A percentile compares a stretch with the other conserved stretches of the same genome.
Conservation (phyloP, 2,797 vertebrate species). For the Peromyscus eremicus region DNA sequence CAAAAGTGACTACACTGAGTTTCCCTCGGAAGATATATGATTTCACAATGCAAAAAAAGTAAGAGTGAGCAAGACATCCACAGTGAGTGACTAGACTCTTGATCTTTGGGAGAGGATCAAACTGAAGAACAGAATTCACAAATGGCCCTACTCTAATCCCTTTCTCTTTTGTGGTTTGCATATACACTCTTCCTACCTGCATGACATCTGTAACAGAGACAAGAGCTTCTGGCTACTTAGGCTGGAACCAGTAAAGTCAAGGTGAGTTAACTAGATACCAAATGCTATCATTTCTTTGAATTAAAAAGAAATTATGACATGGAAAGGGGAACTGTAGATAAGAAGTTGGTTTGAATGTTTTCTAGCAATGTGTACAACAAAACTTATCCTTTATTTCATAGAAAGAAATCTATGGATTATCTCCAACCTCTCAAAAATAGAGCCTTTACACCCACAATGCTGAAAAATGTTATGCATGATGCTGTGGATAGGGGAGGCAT, state of each 20-base stretch:
- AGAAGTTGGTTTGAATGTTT: not conserved
- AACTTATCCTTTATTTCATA: not conserved
- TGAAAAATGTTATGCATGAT: not conserved
- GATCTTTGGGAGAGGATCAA: not conserved
- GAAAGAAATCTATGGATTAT: not conserved
- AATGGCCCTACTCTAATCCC: no score
- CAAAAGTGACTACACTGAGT: not conserved
- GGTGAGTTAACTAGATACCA: not conserved
- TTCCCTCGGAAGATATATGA: not conserved
- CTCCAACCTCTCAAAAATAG: not conserved
- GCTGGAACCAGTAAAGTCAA: not conserved
- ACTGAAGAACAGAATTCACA: not conserved
- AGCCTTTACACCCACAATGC: not conserved
- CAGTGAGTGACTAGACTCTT: not conserved
- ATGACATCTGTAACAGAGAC: not conserved
- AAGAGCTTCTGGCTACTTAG: not conserved
- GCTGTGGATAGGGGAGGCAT: not conserved
- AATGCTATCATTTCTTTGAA: not conserved
- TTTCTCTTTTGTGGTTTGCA: not conserved
- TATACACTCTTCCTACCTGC: not conserved
- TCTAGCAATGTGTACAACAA: not conserved
- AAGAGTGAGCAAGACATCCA: not conserved
- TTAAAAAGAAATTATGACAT: slow-evolving; percentile 10
- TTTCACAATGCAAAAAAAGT: not conserved
- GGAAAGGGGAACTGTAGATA: not conserved